A percentile compares a stretch with the other conserved stretches of the same genome.
phyloP scores from a whole-genome alignment of 2,113 vertebrate genomes.

The Nasalis larvatus region DNA sequence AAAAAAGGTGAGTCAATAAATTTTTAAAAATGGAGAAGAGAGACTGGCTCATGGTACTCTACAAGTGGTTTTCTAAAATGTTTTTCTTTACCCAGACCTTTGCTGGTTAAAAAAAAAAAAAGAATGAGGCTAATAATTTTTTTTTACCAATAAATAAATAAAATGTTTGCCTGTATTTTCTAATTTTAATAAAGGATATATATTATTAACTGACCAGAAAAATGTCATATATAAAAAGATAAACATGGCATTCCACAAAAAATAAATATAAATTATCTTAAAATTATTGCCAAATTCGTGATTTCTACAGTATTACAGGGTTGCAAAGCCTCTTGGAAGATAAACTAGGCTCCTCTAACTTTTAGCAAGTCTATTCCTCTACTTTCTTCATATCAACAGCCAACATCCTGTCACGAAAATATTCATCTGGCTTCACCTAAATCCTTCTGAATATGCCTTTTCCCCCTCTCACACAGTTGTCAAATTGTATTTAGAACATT shows the following conservation, averaged over 20 bases:
- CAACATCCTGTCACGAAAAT: not conserved
- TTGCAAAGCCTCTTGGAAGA: not conserved
- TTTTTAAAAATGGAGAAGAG: not conserved
- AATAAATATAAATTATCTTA: not conserved
- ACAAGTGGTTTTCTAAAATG: not conserved
- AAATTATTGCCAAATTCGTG: not conserved
- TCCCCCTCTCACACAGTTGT: not conserved
- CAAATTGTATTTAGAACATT: not conserved
- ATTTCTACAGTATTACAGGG: not conserved
- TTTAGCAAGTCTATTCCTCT: not conserved
- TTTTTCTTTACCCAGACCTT: not conserved
- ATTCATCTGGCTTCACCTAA: not conserved
- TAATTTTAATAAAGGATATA: not conserved
- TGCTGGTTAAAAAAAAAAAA: not conserved
- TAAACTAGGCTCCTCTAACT: not conserved
- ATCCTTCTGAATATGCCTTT: not conserved
- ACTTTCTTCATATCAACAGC: not conserved
- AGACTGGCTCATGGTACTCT: not conserved
- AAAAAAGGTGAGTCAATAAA: not conserved
- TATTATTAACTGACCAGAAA: not conserved
- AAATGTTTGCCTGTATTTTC: not conserved
- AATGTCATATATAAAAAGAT: not conserved
- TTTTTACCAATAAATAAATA: not conserved
- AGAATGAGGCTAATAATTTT: not conserved
- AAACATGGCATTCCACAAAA: not conserved